Evolutionary conservation across 2,113 vertebrate genomes (phyloP), one percentile per base, ranked within the genome.

Genomic region (Sinosuthora webbiana): DNA sequence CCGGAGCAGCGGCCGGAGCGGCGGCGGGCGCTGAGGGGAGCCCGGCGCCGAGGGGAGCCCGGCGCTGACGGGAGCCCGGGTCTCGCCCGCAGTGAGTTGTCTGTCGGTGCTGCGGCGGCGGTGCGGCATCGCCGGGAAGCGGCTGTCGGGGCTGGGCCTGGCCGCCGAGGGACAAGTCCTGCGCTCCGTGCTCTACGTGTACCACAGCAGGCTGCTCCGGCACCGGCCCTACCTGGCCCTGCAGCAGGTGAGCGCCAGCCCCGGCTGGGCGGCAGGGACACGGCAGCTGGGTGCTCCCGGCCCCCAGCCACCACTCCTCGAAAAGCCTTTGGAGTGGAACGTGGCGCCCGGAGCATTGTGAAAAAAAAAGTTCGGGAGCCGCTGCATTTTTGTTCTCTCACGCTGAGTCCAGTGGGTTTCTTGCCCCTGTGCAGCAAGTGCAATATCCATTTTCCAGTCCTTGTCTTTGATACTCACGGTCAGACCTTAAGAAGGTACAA

Each of bases 211-310:
- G 82, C 89, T 98, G 94, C 80, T 97, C 53, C 97, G 23, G 45
- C 98, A 98, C 89, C 98, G 97, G 64, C 68, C 98, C 6, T 97
- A 97, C 87, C 85, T 98, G 64, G 97, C 98, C 47, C 93, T 98
- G 85, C 98, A 94, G 95, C 98, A 98, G 98, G 98, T 98, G 90
- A 98, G 97, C 25, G 19, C 41, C 62, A 0, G 8, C 41, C 33
- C 19, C 28, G 22, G 50, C 39, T 5, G 33, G 31, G 2, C 20
- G 17, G 31, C 53, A 5, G 49, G 8, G 15, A 47, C 19, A 19
- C 17, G 17, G 28, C 49, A 4, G 13, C 47, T 7, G 42, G 42
- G 20, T 17, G 21, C 57, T 30, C 13, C 13, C 28, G 41, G 41
- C 13, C 5, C 22, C 13, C 13, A 0, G 47, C 7, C 25, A 27